Evolutionary conservation across 2,113 vertebrate species (phyloP).

Genomic region (Cacatua alba): DNA sequence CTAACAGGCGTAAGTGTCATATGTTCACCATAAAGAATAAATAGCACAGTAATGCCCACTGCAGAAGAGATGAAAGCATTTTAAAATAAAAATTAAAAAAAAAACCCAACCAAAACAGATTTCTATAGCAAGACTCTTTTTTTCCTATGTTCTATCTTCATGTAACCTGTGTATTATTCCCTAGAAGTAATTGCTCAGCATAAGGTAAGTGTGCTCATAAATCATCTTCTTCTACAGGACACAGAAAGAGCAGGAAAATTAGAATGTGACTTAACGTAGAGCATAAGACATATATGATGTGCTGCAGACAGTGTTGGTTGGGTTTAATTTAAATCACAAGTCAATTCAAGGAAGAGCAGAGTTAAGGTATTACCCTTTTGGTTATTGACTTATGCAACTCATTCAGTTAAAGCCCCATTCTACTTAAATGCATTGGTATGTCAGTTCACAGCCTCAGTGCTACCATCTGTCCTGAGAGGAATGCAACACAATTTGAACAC

Average conservation of each 20-base stretch:
- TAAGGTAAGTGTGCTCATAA: not conserved
- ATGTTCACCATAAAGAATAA: not conserved
- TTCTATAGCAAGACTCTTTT: not conserved
- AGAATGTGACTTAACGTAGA: not conserved
- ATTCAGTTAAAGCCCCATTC: not conserved
- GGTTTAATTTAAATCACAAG: not conserved
- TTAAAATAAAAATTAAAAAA: not conserved
- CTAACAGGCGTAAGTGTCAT: not conserved
- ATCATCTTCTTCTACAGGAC: not conserved
- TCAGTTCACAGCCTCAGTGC: not conserved
- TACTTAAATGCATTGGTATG: not conserved
- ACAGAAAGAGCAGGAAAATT: not conserved
- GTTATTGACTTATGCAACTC: not conserved
- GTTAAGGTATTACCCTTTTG: not conserved
- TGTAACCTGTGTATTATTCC: not conserved
- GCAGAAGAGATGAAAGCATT: not conserved
- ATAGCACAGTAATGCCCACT: not conserved
- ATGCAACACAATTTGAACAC: not conserved
- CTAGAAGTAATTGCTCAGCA: not conserved
- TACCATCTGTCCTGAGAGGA: not conserved
- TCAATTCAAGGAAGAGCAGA: not conserved
- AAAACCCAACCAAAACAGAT: not conserved
- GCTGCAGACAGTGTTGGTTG: not conserved
- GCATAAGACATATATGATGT: not conserved
- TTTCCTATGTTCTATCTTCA: not conserved